Evolutionary conservation across 2,888 invertebrate genomes (phyloP).

Genomic region (Mythimna impura): DNA sequence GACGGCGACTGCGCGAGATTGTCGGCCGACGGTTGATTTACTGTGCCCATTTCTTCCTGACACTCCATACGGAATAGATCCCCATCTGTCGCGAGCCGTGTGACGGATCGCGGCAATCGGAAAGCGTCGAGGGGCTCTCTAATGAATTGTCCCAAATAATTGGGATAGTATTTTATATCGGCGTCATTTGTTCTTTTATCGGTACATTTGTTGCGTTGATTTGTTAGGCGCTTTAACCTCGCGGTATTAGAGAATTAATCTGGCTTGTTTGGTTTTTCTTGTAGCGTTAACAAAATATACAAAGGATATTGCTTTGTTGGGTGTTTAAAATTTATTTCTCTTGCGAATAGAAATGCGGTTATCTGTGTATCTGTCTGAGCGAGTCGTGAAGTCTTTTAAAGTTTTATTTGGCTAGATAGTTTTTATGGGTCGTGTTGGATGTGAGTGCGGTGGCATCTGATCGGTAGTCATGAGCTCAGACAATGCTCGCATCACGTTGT

Average conservation of each 20-base stretch:
- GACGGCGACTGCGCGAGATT: slow-evolving; percentile 88
- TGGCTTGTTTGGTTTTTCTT: slow-evolving; percentile 67
- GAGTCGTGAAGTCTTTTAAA: slow-evolving; percentile 59
- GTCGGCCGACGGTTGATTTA: slow-evolving; percentile 89
- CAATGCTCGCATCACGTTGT: slow-evolving; percentile 76
- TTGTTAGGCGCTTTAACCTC: slow-evolving; percentile 87
- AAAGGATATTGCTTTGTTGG: slow-evolving; percentile 48
- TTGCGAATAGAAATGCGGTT: slow-evolving; percentile 59
- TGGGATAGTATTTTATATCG: slow-evolving; percentile 89
- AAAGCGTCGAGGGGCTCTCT: slow-evolving; percentile 85
- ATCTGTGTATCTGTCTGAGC: slow-evolving; percentile 63
- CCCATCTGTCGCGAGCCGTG: slow-evolving; percentile 85
- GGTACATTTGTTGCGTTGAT: slow-evolving; percentile 88
- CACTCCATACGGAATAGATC: slow-evolving; percentile 87
- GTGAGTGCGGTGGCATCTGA: slow-evolving; percentile 70
- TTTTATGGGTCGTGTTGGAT: slow-evolving; percentile 64
- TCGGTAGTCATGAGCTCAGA: slow-evolving; percentile 74
- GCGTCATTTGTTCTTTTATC: slow-evolving; percentile 87
- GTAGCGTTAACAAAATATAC: slow-evolving; percentile 58
- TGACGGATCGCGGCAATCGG: slow-evolving; percentile 87
- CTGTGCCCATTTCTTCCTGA: slow-evolving; percentile 87
- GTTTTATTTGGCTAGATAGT: slow-evolving; percentile 65
- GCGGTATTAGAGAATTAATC: slow-evolving; percentile 77
- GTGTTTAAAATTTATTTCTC: slow-evolving; percentile 54
- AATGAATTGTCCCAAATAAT: slow-evolving; percentile 91